Evolutionary conservation across 37 sponge, comb jelly and placozoan genomes (phyloP), one percentile per base, ranked within the genome.

Genomic region (Spongilla lacustris): DNA sequence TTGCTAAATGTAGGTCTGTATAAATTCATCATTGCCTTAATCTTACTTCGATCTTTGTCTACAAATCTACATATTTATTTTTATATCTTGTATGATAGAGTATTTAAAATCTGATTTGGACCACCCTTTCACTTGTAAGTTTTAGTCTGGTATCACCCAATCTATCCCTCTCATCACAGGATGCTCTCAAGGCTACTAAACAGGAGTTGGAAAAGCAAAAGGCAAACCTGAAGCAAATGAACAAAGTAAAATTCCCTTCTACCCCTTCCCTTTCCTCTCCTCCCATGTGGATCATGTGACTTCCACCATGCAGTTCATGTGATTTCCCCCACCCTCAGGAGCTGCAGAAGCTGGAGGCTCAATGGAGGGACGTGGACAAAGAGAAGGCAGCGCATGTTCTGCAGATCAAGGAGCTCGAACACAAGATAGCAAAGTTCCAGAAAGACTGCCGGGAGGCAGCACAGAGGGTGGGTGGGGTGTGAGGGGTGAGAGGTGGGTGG

Each of bases 361-460:
- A 89, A 67, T 76, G 74, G 32, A 72, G 76, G 23, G 70, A 36
- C 0, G 29, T 75, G 26, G 94, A 95, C 81, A 88, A 95, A 82
- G 89, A 93, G 79, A 97, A 95, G 76, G 73, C 79, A 29, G 78
- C 74, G 11, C 23, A 66, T 22, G 67, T 32, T 10, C 77, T 96
- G 13, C 78, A 93, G 79, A 32, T 89, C 19, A 97, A 95, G 38
- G 96, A 93, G 67, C 77, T 91, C 33, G 96, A 95, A 69, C 99
- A 98, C 91, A 89, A 84, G 75, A 73, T 97, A 0, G 67, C 86
- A n/a, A 96, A 87, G 69, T 69, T 85, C 49, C 86, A 90, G 34
- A 98, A 93, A 78, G 97, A 98, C 76, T 86, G 83, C 67, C 81
- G 79, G 76, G 99, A 98, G 19, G 99, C 98, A 17, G 86, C 84